A percentile compares a stretch with the other conserved stretches of the same genome.
Evolutionary conservation across 2,113 vertebrate genomes (phyloP).

Genomic region (Clarias gariepinus): DNA sequence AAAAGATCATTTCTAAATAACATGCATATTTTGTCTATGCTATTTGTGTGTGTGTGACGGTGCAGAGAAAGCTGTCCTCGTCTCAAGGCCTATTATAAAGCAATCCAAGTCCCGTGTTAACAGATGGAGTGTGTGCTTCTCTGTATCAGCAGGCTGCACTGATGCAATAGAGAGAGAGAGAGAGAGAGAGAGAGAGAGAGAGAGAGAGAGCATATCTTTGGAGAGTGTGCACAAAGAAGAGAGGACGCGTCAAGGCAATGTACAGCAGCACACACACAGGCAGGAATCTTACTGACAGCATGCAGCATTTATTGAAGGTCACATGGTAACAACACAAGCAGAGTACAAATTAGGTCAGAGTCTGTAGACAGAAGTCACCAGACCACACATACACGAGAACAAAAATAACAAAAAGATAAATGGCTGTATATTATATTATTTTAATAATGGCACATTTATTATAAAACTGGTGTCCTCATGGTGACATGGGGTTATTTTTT

Average conservation of each 20-base stretch:
- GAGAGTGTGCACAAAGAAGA: neutral
- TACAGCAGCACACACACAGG: slow-evolving; percentile 23
- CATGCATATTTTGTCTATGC: neutral
- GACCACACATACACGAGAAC: neutral
- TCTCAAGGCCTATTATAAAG: slow-evolving; percentile 19
- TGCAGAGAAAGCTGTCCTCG: slow-evolving; percentile 7
- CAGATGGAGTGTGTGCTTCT: slow-evolving; percentile 40
- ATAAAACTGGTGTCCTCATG: neutral
- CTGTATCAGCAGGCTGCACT: slow-evolving; percentile 31
- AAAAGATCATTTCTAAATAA: neutral
- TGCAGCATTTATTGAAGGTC: slow-evolving; percentile 49
- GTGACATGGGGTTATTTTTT: neutral
- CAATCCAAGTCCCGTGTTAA: slow-evolving; percentile 25
- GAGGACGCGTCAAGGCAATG: slow-evolving; percentile 36
- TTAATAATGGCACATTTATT: neutral
- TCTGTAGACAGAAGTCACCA: slow-evolving; percentile 27
- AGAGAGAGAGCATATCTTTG: neutral
- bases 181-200: neutral
- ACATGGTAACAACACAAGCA: slow-evolving; percentile 45
- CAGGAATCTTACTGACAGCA: slow-evolving; percentile 28
- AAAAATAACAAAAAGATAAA: neutral
- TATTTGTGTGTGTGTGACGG: slow-evolving; percentile 15
- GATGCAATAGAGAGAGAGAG: slow-evolving; percentile 5
- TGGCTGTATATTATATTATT: neutral
- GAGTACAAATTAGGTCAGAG: slow-evolving; percentile 57